phyloP scores from a whole-genome alignment of 2,797 vertebrate genomes.

The Artibeus lituratus region DNA sequence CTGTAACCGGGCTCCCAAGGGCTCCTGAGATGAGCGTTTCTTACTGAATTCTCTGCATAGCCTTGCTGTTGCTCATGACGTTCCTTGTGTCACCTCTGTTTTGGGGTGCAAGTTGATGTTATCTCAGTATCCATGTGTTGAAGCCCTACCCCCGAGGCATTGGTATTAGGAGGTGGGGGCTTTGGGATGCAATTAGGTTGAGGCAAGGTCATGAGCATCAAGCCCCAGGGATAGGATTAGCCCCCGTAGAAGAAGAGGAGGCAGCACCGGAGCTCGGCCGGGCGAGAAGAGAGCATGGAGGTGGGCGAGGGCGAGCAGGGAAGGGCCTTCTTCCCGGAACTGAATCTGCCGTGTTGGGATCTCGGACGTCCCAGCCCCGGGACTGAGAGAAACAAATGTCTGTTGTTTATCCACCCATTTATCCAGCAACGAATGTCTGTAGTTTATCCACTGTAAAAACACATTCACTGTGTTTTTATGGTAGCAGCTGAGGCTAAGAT shows the following conservation, averaged over 20 bases:
- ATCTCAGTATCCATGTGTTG: neutral
- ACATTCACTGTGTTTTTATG: neutral
- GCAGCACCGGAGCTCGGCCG: no score
- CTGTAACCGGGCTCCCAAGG: neutral
- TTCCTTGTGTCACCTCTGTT: neutral
- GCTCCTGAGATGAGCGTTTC: neutral
- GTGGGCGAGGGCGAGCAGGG: neutral
- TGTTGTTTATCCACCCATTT: neutral
- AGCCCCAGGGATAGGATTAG: neutral
- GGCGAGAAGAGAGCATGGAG: neutral
- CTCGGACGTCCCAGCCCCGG: neutral
- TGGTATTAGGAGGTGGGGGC: neutral
- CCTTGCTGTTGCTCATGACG: accelerated
- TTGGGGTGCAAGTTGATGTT: neutral
- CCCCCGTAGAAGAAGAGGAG: neutral
- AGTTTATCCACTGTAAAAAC: neutral
- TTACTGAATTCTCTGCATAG: neutral
- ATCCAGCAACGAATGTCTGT: neutral
- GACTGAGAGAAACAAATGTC: neutral
- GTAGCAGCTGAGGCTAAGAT: neutral
- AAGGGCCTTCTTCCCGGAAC: neutral
- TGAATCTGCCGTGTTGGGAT: neutral
- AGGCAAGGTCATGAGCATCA: neutral
- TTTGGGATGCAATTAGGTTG: neutral
- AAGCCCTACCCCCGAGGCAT: neutral